Conservation (phyloP, 1,140 invertebrate species). For the Drosophila busckii region DNA sequence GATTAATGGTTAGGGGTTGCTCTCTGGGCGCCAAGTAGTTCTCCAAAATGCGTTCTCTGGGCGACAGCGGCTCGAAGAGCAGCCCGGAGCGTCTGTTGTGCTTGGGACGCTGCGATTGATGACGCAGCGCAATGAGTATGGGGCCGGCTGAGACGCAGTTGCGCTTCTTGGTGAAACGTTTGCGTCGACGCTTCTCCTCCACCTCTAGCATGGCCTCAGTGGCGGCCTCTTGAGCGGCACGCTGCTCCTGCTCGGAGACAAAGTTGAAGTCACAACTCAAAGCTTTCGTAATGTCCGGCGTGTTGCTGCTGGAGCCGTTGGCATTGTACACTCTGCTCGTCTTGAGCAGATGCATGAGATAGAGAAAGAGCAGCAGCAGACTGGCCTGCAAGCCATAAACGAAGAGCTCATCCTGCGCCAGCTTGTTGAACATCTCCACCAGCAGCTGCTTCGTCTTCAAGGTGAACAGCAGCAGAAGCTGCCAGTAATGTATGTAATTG, state of each 20-base stretch:
- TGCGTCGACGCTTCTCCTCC: slow-evolving; percentile 70
- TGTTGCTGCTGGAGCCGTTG: not conserved
- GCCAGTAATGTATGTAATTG: slow-evolving; percentile 15
- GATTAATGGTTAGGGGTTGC: slow-evolving; percentile 42
- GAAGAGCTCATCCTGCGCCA: slow-evolving; percentile 44
- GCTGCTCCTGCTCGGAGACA: slow-evolving; percentile 59
- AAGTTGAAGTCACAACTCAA: slow-evolving; percentile 68
- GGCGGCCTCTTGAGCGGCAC: slow-evolving; percentile 57
- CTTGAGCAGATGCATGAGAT: slow-evolving; percentile 49
- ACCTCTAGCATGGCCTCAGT: slow-evolving; percentile 63
- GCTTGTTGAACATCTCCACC: slow-evolving; percentile 15
- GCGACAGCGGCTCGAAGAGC: slow-evolving; percentile 46
- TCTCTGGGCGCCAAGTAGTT: slow-evolving; percentile 47
- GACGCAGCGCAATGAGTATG: slow-evolving; percentile 56
- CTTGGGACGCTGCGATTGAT: slow-evolving; percentile 47
- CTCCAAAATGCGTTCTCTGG: slow-evolving; percentile 41
- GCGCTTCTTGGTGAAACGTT: slow-evolving; percentile 70
- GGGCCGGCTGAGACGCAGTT: slow-evolving; percentile 75
- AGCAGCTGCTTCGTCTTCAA: not conserved
- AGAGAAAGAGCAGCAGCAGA: slow-evolving; percentile 55
- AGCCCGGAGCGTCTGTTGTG: slow-evolving; percentile 12
- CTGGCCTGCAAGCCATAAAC: slow-evolving; percentile 44
- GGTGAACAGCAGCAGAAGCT: slow-evolving; percentile 10
- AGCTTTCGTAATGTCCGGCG: slow-evolving; percentile 33
- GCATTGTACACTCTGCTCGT: slow-evolving; percentile 13